Percentiles rank a stretch among this genome's conserved stretches.
Conservation (phyloP, 1,140 invertebrate genomes). For the Papilio machaon region DNA sequence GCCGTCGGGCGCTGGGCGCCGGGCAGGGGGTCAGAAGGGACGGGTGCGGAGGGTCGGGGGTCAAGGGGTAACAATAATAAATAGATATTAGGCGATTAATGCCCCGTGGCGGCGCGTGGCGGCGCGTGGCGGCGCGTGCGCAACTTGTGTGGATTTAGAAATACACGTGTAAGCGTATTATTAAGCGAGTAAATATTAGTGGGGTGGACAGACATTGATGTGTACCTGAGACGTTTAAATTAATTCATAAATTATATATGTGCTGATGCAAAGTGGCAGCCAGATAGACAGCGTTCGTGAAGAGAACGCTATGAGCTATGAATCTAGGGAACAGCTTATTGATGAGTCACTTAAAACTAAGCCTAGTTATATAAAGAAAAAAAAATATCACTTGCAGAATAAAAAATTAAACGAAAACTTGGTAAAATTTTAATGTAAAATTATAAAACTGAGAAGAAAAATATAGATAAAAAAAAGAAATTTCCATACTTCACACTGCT, state of each 20-base stretch:
- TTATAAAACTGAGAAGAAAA: too few species aligned
- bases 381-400: neutral
- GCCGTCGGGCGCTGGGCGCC: neutral
- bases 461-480: too few species aligned
- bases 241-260: conserved; percentile 25
- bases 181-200: conserved; percentile 35
- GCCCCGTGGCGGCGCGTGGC: conserved; percentile 47
- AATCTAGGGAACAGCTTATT: neutral
- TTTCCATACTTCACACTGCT: too few species aligned
- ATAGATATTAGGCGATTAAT: conserved; percentile 65
- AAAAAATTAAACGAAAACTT: neutral
- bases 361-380: neutral
- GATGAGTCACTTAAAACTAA: neutral
- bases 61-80: conserved; percentile 49
- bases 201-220: conserved; percentile 13
- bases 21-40: neutral
- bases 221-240: neutral
- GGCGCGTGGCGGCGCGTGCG: conserved; percentile 50
- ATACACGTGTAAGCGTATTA: conserved; percentile 36
- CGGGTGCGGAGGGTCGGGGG: neutral
- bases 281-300: neutral
- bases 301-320: neutral
- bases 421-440: too few species aligned
- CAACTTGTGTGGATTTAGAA: conserved; percentile 46
- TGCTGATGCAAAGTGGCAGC: neutral